Evolutionary conservation across 2,113 vertebrate genomes (phyloP).

Genomic region (Athene noctua): DNA sequence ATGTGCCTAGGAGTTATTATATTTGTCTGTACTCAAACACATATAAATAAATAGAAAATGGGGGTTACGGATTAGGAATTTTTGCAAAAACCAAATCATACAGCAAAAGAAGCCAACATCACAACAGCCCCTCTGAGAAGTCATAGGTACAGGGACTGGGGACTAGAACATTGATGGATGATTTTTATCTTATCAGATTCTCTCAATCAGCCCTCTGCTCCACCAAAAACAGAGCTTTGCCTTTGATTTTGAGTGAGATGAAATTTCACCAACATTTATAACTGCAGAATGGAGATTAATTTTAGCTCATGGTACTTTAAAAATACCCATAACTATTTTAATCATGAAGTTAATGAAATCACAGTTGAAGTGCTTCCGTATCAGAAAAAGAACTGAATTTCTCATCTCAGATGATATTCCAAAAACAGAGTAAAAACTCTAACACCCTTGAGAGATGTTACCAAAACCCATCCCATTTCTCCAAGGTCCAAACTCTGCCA

Average conservation of each 20-base stretch:
- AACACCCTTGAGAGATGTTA: neutral
- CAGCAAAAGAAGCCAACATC: neutral
- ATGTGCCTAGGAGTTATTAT: neutral
- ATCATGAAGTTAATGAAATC: neutral
- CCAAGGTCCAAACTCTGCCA: neutral
- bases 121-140: neutral
- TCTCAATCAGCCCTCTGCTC: neutral
- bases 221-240: neutral
- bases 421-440: neutral
- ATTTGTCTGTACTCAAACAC: neutral
- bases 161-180: neutral
- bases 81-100: neutral
- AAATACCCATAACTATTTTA: neutral
- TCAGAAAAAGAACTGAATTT: neutral
- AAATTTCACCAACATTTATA: neutral
- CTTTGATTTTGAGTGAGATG: neutral
- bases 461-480: neutral
- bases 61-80: neutral
- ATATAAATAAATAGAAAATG: neutral
- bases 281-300: neutral
- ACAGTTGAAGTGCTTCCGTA: neutral
- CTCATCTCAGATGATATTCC: neutral
- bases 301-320: neutral
- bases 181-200: neutral
- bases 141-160: neutral